Base-by-base conservation (phyloP, 2,113 vertebrate species). In the Megaceryle torquata region DNA sequence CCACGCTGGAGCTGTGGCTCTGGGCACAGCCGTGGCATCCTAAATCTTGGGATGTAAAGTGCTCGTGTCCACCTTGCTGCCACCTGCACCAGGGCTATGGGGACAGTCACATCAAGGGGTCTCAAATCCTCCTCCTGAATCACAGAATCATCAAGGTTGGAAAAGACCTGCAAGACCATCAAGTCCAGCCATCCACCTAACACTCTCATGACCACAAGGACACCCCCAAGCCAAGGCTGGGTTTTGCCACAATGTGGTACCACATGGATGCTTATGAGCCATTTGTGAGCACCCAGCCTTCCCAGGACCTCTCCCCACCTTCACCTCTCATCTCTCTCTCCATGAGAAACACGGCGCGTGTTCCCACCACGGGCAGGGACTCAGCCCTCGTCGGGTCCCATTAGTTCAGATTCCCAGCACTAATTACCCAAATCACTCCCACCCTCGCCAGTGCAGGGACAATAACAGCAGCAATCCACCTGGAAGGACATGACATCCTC, bases 291-390 rank as follows among this genome's bases (percentile, higher is more conserved):
- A 63, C 0, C 0, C 29, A 48, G 39, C 50, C 46, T 35, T 15
- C n/a, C 53, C 1, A 0, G 44, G 12, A 56, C 41, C 15, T 33
- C 19, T 57, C n/a, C 67, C 68, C 65, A 3, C 79, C 61, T 20
- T 68, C 39, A 9, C 10, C 31, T 56, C 43, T 19, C 24, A 11
- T 0, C 68, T 17, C 0, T 19, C 9, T 29, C 50, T n/a, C 80
- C 53, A 3, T 2, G 16, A 41, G 44, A 46, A 71, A 25, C 0
- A 14, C 0, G 2, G 41, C 15, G 3, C 8, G 0, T 29, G 8
- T 61, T 35, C 69, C 68, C 59, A 37, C 12, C 2, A 0, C 0
- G 1, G 44, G 28, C 67, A 53, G 14, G 51, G 51, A 53, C 8
- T 1, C 77, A 24, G 37, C 37, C 51, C 51, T 57, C 2, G 1